phyloP scores from a whole-genome alignment of 2,888 invertebrate species.

The Aromia moschata region DNA sequence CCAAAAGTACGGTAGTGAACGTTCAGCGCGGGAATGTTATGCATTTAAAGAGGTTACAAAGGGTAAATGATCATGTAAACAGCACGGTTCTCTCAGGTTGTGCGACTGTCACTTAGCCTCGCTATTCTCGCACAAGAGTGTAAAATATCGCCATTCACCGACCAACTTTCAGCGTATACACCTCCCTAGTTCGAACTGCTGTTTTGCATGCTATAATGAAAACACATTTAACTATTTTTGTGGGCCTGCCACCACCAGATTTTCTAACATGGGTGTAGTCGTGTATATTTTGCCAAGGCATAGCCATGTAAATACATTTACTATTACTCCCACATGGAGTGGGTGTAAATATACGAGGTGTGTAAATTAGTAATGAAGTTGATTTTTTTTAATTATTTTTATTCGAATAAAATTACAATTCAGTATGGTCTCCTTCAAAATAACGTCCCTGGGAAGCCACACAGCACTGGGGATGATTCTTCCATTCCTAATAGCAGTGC shows the following conservation, averaged over 20 bases:
- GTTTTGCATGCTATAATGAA: slow-evolving; percentile 62
- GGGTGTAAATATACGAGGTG: too few relatives aligned
- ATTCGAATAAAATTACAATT: too few relatives aligned
- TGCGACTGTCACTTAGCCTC: slow-evolving; percentile 47
- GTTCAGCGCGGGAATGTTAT: slow-evolving; percentile 56
- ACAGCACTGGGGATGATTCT: too few relatives aligned
- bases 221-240: slow-evolving; percentile 52
- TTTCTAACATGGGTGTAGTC: slow-evolving; percentile 38
- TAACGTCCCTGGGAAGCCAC: too few relatives aligned
- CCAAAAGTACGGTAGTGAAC: slow-evolving; percentile 54
- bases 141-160: slow-evolving; percentile 47
- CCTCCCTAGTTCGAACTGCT: slow-evolving; percentile 52
- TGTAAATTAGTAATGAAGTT: too few relatives aligned
- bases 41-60: slow-evolving; percentile 61
- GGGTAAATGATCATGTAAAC: slow-evolving; percentile 60
- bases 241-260: slow-evolving; percentile 35
- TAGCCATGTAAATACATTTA: too few relatives aligned
- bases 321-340: too few relatives aligned
- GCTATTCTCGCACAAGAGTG: slow-evolving; percentile 47
- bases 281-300: slow-evolving; percentile 7
- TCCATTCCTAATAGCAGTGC: too few relatives aligned
- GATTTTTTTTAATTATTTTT: too few relatives aligned
- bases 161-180: slow-evolving; percentile 41
- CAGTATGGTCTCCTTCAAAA: too few relatives aligned
- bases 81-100: slow-evolving; percentile 46